Evolutionary conservation across 2,797 vertebrate genomes (phyloP), one percentile per base, ranked within the genome.

Genomic region (Botia kubotai): DNA sequence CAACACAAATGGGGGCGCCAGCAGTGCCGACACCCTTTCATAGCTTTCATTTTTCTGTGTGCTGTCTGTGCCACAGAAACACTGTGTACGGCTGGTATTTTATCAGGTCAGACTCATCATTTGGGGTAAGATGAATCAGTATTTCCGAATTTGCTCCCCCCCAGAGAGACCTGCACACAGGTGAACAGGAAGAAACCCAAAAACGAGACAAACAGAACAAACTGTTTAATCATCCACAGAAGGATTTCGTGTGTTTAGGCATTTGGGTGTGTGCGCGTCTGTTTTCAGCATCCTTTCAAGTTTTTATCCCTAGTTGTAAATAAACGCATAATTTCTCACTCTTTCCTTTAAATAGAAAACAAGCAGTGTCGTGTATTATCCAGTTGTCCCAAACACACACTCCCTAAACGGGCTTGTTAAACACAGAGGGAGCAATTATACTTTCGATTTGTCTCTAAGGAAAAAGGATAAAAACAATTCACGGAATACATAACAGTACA

Each of bases 401-500:
- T 80, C 79, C 70, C 70, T 66, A 19, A 74, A 67, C 71, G 48
- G 62, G 71, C 71, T 57, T 67, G 52, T 66, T 67, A 68, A 74
- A 74, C 79, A 74, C 79, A 80, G 17, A 74, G 79, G 79, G 71
- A 80, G 79, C 63, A 80, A 80, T 80, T 80, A 80, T 68, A 67
- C 50, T 53, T 29, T 21, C 23, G 65, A 66, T 55, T 72, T 66
- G 33, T 39, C 79, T 67, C 71, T 12, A 19, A 73, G 71, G 71
- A 74, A 68, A 74, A 80, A 6, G 57, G 33, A 48, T 66, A 73
- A 58, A 80, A 62, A 74, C 68, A 65, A 60, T 43, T 16, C 39
- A 43, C 19, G 72, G 58, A 63, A 39, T 63, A 72, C 62, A 65
- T 79, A 48, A 72, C 60, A 60, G 14, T 10, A 65, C 46, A 72